phyloP scores from a whole-genome alignment of 2,113 vertebrate species.

The Pachyramphus minor region DNA sequence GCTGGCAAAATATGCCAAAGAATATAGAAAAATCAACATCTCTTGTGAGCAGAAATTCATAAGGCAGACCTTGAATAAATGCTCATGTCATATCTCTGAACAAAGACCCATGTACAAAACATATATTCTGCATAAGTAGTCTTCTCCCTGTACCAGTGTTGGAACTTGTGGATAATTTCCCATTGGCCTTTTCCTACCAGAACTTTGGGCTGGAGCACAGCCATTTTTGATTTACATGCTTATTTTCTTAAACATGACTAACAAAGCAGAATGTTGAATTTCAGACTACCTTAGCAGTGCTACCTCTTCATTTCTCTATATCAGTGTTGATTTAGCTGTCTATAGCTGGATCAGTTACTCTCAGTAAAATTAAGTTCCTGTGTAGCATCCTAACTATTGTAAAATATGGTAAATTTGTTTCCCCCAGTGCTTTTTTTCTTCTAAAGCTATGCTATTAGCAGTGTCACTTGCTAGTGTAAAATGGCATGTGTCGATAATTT shows the following conservation, averaged over 20 bases:
- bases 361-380: neutral
- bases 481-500: neutral
- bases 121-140: neutral
- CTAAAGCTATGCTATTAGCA: neutral
- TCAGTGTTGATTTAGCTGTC: neutral
- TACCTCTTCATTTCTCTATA: neutral
- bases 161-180: neutral
- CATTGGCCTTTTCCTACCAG: neutral
- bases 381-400: neutral
- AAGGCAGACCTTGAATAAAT: neutral
- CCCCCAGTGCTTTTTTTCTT: neutral
- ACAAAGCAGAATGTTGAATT: neutral
- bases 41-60: neutral
- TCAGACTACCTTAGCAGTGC: neutral
- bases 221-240: rapidly evolving
- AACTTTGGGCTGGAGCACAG: neutral
- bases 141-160: neutral
- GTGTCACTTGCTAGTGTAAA: neutral
- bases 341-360: neutral
- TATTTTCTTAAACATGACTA: neutral
- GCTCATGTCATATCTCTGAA: neutral
- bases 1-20: neutral
- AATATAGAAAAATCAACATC: neutral
- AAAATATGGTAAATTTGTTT: neutral
- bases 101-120: neutral